Base-by-base conservation (phyloP, 2,797 vertebrate genomes). In the Furcifer pardalis region DNA sequence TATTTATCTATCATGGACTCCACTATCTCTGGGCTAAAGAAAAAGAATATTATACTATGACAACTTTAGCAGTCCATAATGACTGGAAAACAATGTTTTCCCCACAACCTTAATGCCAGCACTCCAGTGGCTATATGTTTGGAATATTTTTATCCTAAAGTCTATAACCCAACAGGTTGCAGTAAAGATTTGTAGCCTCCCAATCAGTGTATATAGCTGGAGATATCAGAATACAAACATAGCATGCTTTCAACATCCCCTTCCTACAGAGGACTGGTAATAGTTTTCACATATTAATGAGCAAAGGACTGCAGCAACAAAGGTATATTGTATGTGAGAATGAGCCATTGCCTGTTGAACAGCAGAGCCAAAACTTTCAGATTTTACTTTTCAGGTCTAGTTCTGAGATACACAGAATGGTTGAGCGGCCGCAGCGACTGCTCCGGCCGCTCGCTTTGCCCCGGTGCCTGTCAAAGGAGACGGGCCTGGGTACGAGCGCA, bases 1-100 rank as follows among this genome's bases (percentile, higher is more conserved):
- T 93, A 93, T 95, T 95, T 96, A 95, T 95, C 95, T 96, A 94
- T 92, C 1, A 0, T 91, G 83, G 90, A 90, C 96, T 94, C 89
- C 84, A 83, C 52, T 17, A 56, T 35, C 79, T 77, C 77, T 84
- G 32, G 65, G 9, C 91, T 94, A 91, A 80, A 89, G 75, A 90
- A 94, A 85, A 69, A 88, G 89, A 90, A 89, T 46, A 27, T 4
- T 80, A 76, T 17, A 83, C 90, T 78, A 49, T 89, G 91, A 83
- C 60, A 79, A 86, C 83, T 63, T 77, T 71, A 81, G 82, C 86
- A 81, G 69, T 66, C 63, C 46, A 86, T 0, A 75, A 89, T 7
- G 73, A 77, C 52, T 86, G 69, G 88, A 92, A 96, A 94, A 92
- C 80, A 4, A 85, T 25, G 44, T 87, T 91, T 71, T 27, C 91